Evolutionary conservation across 2,888 invertebrate genomes (phyloP).

Genomic region (Itoplectis maculator): DNA sequence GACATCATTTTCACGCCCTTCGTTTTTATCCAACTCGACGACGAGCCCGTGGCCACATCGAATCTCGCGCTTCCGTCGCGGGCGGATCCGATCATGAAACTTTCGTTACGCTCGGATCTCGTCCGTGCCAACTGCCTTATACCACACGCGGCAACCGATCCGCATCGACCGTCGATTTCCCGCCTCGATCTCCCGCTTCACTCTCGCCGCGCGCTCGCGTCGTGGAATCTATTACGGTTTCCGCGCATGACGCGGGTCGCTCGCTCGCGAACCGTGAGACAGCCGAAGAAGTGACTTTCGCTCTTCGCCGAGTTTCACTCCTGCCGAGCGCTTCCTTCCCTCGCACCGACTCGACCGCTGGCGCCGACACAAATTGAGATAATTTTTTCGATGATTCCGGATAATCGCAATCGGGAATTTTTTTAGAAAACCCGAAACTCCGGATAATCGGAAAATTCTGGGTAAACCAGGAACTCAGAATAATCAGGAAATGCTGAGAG

Average conservation of each 20-base stretch:
- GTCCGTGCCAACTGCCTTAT: background rate
- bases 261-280: background rate
- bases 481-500: too few species aligned
- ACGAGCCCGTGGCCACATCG: background rate
- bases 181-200: constrained; percentile 32
- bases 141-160: background rate
- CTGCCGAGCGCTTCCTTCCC: background rate
- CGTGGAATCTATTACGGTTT: constrained; percentile 57
- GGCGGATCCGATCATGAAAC: background rate
- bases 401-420: background rate
- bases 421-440: too few species aligned
- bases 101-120: background rate
- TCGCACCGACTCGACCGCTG: background rate
- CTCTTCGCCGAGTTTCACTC: constrained; percentile 38
- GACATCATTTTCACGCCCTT: too few species aligned
- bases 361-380: background rate
- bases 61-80: constrained; percentile 1
- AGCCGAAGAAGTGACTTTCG: constrained; percentile 55
- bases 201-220: constrained; percentile 40
- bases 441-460: too few species aligned
- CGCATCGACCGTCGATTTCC: constrained; percentile 50
- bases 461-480: too few species aligned
- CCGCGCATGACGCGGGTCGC: constrained; percentile 48
- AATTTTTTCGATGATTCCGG: background rate
- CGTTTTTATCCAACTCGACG: too few species aligned